Base-by-base conservation (phyloP, 2,797 vertebrate genomes). In the Enteromius anoplus region DNA sequence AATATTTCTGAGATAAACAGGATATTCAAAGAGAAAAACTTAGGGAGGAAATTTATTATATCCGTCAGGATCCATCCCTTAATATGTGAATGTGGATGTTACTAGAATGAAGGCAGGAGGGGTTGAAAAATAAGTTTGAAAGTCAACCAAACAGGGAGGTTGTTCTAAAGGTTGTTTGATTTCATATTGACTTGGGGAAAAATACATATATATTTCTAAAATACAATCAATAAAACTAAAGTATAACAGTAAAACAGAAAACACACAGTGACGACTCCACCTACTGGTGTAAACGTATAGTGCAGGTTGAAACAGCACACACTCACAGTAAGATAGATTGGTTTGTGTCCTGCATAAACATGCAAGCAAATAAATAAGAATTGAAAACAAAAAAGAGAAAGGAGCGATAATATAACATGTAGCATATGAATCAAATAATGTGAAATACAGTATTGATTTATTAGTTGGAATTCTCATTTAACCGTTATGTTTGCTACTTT, bases 231-330 rank as follows among this genome's bases (percentile, higher is more conserved):
- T 15, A 62, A 62, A 62, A 62, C 29, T 7, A 29, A 29, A 62
- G 5, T 15, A 62, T 15, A 12, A 62, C 26, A 26, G 26, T 26
- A 68, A 40, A 1, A 40, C 4, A 37, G 26, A 29, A 51, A 19
- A 17, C 71, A 26, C 26, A 34, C 23, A 53, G 29, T 75, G 49
- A 87, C 26, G 55, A 26, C 85, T 73, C 87, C 87, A 65, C 75
- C 87, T 85, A 68, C 64, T 88, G 87, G 78, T 49, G 7, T n/a
- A 58, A 75, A 11, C 70, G 42, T 19, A 47, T 49, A 85, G 8
- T 66, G 23, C 75, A 76, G 32, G 70, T 47, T 73, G 58, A 66
- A 72, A 81, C 60, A 62, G 26, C 64, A 23, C 55, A 34, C 21
- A 81, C 19, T 19, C 26, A 37, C 51, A 78, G 32, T 69, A 75